Evolutionary conservation across 2,797 vertebrate species (phyloP), one percentile per base, ranked within the genome.

Genomic region (Gallinago nigripennis): DNA sequence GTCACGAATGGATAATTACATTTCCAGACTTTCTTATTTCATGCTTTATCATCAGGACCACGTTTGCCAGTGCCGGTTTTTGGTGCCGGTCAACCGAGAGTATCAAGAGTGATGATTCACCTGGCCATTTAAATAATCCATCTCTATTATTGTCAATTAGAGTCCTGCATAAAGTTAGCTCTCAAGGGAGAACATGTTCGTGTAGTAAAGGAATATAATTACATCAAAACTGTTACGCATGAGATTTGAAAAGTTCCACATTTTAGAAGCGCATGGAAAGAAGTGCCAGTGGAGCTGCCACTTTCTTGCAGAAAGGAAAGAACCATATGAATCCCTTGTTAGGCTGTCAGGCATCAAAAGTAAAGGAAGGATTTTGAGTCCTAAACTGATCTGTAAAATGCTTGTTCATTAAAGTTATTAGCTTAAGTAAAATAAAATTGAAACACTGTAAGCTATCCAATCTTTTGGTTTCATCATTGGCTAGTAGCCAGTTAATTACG

Each of bases 401-500:
- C 3, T 79, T 82, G 35, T 69, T 84, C 50, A 79, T 66, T 56
- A 28, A 88, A 93, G 30, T 56, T 56, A 82, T 82, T 83, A 83
- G 79, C 16, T 61, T 33, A 83, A 83, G 71, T 45, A 56, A 90
- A 94, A 51, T n/a, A 80, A 86, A 84, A 61, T 6, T 61, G 71
- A 75, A 91, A 78, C 65, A 68, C 1, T n/a, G 20, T 12, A 70
- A 70, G 17, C 24, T 61, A 80, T 64, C 71, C 71, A 37, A 83
- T 83, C 18, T 81, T 41, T 91, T 48, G 45, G n/a, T 90, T 93
- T 83, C 54, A 91, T 86, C 72, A 14, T 3, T 91, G 91, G 82
- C 72, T 85, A 78, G 20, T 25, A 51, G 54, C 84, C 94, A 93
- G 53, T 72, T 88, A 92, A 93, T 94, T 96, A 93, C 18, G 65